Base-by-base conservation (phyloP, 2,113 vertebrate genomes). In the Channa maculata region DNA sequence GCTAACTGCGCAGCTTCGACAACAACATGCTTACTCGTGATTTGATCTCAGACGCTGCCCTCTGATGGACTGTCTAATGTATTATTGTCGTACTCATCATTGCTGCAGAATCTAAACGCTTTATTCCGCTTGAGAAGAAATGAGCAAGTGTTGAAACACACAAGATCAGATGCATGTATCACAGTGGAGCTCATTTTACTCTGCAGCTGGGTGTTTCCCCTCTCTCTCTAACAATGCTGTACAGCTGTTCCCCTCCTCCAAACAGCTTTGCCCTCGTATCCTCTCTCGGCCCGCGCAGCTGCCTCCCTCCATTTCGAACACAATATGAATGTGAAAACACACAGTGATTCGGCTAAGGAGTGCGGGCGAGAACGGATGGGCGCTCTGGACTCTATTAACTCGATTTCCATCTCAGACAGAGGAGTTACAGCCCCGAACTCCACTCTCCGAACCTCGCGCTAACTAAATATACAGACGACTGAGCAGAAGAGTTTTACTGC, bases 201-300 rank as follows among this genome's bases (percentile, higher is more conserved):
- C 61, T 75, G 65, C 78, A 71, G 72, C 71, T 67, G 65, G 52
- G 54, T 60, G 24, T 77, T 52, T 62, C 71, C 61, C 61, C 65
- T 54, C 51, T 46, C 39, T 15, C 73, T 75, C 60, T 50, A 71
- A 78, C 80, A 80, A 68, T 71, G 41, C 51, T 43, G 52, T 64
- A 60, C 80, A 88, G 86, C 74, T 88, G 83, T 76, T 64, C 70
- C 37, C 75, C 72, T 58, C 72, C 65, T 59, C 71, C 61, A 49
- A 62, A 79, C 71, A 53, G 46, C 50, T 41, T 62, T 46, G 39
- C 55, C 60, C 68, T 74, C 72, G 41, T 61, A 60, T 57, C 67
- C 72, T 41, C 46, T 13, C 24, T 15, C 49, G 9, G 41, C 41
- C 41, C 70, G 59, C 24, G 43, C 65, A 50, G 65, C 58, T 44